These are phyloP conservation scores for Venustoraphidia nigricollis DNA, from an alignment of 2,888 invertebrate species.

Conservation along the genomic window DNA sequence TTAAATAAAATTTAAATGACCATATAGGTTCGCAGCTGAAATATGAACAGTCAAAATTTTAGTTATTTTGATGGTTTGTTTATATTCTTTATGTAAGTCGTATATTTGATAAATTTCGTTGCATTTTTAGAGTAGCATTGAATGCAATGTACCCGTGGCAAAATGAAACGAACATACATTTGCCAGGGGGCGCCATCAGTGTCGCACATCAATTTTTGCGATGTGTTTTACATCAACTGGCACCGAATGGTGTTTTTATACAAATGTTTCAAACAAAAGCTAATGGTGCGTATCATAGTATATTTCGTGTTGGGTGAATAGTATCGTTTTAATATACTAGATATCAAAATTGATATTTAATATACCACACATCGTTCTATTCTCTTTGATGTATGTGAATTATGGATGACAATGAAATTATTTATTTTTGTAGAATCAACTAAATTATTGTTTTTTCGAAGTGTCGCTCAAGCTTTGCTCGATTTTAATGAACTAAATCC, in stretches of 20 bases:
- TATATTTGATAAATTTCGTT: slow-evolving; percentile 3
- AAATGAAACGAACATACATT: slow-evolving; percentile 67
- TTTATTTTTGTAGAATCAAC: slow-evolving; percentile 38
- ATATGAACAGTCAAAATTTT: background rate
- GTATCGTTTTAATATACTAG: slow-evolving; percentile 6
- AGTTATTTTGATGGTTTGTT: background rate
- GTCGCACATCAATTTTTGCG: slow-evolving; percentile 95
- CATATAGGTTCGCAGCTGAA: background rate
- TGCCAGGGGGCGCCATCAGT: slow-evolving; percentile 88
- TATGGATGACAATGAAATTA: background rate
- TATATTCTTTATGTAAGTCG: background rate
- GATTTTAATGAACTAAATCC: slow-evolving; percentile 95
- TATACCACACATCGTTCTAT: background rate
- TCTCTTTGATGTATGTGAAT: background rate
- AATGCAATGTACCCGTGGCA: slow-evolving; percentile 80
- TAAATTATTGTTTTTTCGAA: slow-evolving; percentile 79
- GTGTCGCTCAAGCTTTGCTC: slow-evolving; percentile 80
- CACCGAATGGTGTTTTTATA: slow-evolving; percentile 91
- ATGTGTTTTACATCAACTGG: slow-evolving; percentile 90
- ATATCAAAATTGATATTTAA: background rate
- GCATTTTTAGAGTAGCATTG: slow-evolving; percentile 45
- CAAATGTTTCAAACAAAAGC: slow-evolving; percentile 88
- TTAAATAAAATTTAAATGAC: background rate
- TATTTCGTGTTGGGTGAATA: background rate
- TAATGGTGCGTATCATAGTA: slow-evolving; percentile 41